Evolutionary conservation across 2,888 invertebrate species (phyloP).

Genomic region (Eupelmus urozonus): DNA sequence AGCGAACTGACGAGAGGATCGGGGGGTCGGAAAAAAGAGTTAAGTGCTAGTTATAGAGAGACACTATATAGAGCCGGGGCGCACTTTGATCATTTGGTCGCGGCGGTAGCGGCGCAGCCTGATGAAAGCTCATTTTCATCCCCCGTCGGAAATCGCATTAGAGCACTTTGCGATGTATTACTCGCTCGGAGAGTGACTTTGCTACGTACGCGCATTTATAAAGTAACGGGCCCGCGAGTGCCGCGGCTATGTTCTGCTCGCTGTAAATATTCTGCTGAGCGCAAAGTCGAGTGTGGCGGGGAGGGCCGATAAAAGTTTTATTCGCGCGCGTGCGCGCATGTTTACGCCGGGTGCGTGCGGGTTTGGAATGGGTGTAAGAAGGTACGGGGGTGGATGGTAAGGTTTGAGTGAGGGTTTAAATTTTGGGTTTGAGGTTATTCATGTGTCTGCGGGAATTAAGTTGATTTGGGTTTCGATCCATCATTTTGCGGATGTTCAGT

Average conservation of each 20-base stretch:
- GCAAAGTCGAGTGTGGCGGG: conserved; percentile 13
- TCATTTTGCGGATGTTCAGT: too few relatives aligned
- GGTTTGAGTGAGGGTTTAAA: too few relatives aligned
- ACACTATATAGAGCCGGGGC: conserved; percentile 2
- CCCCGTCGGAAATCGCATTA: conserved; percentile 49
- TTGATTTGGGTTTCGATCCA: too few relatives aligned
- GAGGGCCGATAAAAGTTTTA: conserved; percentile 6
- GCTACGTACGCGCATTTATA: conserved; percentile 38
- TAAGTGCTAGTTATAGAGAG: conserved; percentile 28
- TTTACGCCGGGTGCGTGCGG: too few relatives aligned
- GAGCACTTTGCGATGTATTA: conserved; percentile 57
- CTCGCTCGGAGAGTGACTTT: conserved; percentile 40
- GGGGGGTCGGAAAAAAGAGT: background rate
- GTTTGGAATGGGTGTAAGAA: too few relatives aligned
- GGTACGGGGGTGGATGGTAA: too few relatives aligned
- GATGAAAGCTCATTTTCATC: conserved; percentile 58
- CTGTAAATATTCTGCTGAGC: background rate
- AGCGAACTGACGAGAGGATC: background rate
- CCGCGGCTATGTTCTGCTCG: too few relatives aligned
- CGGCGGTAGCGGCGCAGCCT: background rate
- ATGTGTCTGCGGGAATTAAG: too few relatives aligned
- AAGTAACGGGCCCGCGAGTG: conserved; percentile 21
- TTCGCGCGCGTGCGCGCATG: background rate
- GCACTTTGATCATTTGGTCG: conserved; percentile 55
- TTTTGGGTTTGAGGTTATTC: too few relatives aligned